A percentile compares a stretch with the other conserved stretches of the same genome.
Conservation (phyloP, 2,888 invertebrate genomes). For the Empis livida region DNA sequence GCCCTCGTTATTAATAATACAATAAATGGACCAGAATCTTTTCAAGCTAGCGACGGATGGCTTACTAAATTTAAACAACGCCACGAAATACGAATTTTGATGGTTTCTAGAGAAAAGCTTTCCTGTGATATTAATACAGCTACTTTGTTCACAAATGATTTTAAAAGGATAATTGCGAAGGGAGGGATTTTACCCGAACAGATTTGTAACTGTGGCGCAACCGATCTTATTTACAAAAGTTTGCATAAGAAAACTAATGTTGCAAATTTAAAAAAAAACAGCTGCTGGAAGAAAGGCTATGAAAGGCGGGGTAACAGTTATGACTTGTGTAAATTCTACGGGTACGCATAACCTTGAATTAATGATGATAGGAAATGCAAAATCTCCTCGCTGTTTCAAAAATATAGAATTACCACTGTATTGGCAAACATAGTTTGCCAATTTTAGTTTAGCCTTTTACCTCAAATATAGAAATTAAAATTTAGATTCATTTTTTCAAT, state of each 20-base stretch:
- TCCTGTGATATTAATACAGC: background rate
- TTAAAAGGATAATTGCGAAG: background rate
- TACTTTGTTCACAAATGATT: background rate
- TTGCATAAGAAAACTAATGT: background rate
- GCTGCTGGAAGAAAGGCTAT: background rate
- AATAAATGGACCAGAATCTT: background rate
- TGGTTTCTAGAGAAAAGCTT: background rate
- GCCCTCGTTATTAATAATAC: background rate
- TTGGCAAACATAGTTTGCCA: too few relatives aligned
- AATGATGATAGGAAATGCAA: background rate
- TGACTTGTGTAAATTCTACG: background rate
- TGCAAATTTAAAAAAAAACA: background rate
- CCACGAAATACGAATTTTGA: background rate
- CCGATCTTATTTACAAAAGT: background rate
- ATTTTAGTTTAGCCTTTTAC: too few relatives aligned
- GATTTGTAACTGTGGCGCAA: slow-evolving; percentile 1
- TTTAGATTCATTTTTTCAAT: too few relatives aligned
- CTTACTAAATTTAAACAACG: background rate
- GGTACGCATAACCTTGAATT: background rate
- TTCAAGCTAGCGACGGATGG: background rate
- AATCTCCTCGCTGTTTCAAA: background rate
- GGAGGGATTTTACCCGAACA: background rate
- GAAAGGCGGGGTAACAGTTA: background rate
- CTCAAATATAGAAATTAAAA: too few relatives aligned
- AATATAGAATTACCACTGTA: background rate